Conservation (phyloP, 2,113 vertebrate genomes). For the Nematolebias whitei region DNA sequence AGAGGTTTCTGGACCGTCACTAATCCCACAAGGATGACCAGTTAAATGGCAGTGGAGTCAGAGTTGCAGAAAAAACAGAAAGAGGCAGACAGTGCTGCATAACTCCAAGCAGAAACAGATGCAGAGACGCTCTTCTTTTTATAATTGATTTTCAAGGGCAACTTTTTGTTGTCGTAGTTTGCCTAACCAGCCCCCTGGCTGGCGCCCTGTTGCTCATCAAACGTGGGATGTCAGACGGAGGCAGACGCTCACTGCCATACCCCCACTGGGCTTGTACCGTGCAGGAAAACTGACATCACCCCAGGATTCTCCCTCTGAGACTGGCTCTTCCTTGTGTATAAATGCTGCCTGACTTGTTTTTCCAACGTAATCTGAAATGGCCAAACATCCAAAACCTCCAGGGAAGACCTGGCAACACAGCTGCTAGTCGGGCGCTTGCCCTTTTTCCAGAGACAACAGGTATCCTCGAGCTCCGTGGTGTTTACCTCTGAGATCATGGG, state of each 20-base stretch:
- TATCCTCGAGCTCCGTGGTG: slow-evolving; percentile 65
- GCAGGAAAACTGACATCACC: slow-evolving; percentile 59
- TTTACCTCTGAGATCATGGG: slow-evolving; percentile 72
- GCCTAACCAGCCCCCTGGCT: slow-evolving; percentile 77
- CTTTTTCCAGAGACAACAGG: slow-evolving; percentile 64
- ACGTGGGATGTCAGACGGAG: slow-evolving; percentile 45
- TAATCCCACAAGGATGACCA: slow-evolving; percentile 72
- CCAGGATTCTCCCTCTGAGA: slow-evolving; percentile 53
- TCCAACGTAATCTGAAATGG: slow-evolving; percentile 51
- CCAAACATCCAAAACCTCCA: slow-evolving; percentile 57
- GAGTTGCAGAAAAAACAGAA: too few relatives aligned
- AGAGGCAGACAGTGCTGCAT: slow-evolving; percentile 58
- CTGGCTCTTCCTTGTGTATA: slow-evolving; percentile 34
- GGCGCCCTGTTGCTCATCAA: slow-evolving; percentile 73
- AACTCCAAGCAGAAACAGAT: slow-evolving; percentile 80
- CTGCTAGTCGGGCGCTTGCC: slow-evolving; percentile 53
- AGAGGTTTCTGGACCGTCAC: slow-evolving; percentile 69
- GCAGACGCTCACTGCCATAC: slow-evolving; percentile 6
- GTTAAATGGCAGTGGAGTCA: slow-evolving; percentile 60
- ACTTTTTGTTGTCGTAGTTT: slow-evolving; percentile 78
- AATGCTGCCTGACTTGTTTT: slow-evolving; percentile 24
- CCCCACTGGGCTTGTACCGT: slow-evolving; percentile 43
- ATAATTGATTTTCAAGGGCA: slow-evolving; percentile 84
- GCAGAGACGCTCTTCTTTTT: slow-evolving; percentile 68
- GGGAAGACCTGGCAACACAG: slow-evolving; percentile 5